A percentile compares a stretch with the other conserved stretches of the same genome.
Conservation (phyloP, 2,113 vertebrate genomes). For the Cervus canadensis region DNA sequence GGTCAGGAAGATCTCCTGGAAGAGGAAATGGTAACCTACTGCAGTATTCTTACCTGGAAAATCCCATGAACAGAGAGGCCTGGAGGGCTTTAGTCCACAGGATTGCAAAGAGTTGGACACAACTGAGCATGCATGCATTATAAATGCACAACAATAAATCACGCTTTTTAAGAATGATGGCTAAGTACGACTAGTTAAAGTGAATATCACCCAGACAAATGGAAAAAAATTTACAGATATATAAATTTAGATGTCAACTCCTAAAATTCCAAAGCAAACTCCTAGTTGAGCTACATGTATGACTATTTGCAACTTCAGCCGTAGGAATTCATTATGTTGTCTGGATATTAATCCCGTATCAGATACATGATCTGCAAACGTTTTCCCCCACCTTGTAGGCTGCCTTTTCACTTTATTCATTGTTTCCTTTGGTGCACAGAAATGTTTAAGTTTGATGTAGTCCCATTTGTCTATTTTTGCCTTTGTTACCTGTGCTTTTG, state of each 20-base stretch:
- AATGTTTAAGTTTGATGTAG: background rate
- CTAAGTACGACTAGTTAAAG: background rate
- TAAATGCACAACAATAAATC: background rate
- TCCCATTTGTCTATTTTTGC: background rate
- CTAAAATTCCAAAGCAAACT: background rate
- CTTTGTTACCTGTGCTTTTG: background rate
- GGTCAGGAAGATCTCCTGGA: background rate
- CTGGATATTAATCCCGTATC: background rate
- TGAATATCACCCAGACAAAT: background rate
- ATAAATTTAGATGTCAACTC: background rate
- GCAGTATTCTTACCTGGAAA: background rate
- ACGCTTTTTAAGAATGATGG: background rate
- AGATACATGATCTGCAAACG: background rate
- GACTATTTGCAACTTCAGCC: background rate
- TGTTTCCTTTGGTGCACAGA: background rate
- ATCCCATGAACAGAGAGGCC: background rate
- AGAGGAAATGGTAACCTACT: background rate
- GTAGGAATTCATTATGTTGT: background rate
- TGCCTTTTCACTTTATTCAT: background rate
- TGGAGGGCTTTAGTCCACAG: background rate
- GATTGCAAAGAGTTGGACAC: background rate
- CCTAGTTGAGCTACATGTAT: background rate
- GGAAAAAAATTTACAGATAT: background rate
- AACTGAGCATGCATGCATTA: background rate
- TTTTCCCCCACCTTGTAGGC: background rate